Evolutionary conservation across 2,888 invertebrate genomes (phyloP).

Genomic region (Anthophora plumipes): DNA sequence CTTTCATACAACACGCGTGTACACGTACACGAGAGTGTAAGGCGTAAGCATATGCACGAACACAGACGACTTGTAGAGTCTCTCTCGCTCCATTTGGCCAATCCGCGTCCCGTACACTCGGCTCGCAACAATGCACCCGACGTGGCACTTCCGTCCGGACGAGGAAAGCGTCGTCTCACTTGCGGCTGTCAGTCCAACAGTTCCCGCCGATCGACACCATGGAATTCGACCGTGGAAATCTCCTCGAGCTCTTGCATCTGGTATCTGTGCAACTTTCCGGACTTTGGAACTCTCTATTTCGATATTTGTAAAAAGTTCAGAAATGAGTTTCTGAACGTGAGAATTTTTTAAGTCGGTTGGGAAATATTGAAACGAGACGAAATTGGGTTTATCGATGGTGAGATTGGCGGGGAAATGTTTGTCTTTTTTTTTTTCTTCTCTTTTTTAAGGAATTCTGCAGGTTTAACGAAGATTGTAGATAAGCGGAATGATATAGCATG

Average conservation of each 20-base stretch:
- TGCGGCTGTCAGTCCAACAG: conserved; percentile 32
- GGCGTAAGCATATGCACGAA: conserved; percentile 52
- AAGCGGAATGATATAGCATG: not conserved
- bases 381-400: too few relatives aligned
- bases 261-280: not conserved
- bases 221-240: conserved; percentile 41
- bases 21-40: conserved; percentile 25
- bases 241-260: not conserved
- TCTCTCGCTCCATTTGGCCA: conserved; percentile 76
- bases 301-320: too few relatives aligned
- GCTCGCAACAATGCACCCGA: conserved; percentile 76
- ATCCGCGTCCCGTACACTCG: conserved; percentile 68
- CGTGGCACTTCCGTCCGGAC: conserved; percentile 79
- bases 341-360: too few relatives aligned
- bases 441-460: too few relatives aligned
- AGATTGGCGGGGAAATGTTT: too few relatives aligned
- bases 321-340: too few relatives aligned
- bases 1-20: conserved; percentile 9
- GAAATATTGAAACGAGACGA: too few relatives aligned
- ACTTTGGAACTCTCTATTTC: not conserved
- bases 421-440: too few relatives aligned
- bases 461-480: too few relatives aligned
- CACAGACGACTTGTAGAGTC: conserved; percentile 31
- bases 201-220: conserved; percentile 34
- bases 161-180: conserved; percentile 62